These are phyloP conservation scores for Pogonocherus hispidulus DNA, from an alignment of 2,888 invertebrate genomes.

Conservation along the genomic window DNA sequence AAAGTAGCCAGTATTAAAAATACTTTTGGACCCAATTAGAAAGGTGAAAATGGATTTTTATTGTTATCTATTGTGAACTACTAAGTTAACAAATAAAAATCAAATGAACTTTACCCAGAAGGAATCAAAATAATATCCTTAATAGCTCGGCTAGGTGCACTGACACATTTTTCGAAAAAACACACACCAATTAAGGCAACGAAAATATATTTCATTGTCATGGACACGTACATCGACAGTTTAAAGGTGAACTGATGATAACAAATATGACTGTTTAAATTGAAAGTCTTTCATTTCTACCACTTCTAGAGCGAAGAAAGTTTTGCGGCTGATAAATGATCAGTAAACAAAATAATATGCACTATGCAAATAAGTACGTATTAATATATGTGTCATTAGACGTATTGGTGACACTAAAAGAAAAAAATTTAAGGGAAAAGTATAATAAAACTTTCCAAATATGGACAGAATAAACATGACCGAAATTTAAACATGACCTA, in stretches of 20 bases:
- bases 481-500: conserved; percentile 12
- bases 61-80: too few relatives aligned
- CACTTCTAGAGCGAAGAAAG: conserved; percentile 25
- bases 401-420: neutral
- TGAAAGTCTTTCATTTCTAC: conserved; percentile 40
- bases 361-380: neutral
- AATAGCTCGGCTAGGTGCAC: conserved; percentile 33
- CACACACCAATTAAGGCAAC: conserved; percentile 11
- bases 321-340: neutral
- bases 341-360: conserved; percentile 1
- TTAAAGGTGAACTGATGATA: conserved; percentile 4
- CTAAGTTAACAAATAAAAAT: too few relatives aligned
- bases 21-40: too few relatives aligned
- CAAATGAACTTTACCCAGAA: conserved; percentile 38
- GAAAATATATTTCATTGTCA: conserved; percentile 22
- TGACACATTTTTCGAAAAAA: conserved; percentile 6
- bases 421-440: neutral
- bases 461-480: neutral
- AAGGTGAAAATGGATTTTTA: too few relatives aligned
- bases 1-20: too few relatives aligned
- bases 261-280: conserved; percentile 1
- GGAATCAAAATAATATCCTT: conserved; percentile 37
- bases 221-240: neutral
- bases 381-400: neutral
- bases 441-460: conserved; percentile 9